phyloP scores from a whole-genome alignment of 2,113 vertebrate species.

The Oryzias melastigma region DNA sequence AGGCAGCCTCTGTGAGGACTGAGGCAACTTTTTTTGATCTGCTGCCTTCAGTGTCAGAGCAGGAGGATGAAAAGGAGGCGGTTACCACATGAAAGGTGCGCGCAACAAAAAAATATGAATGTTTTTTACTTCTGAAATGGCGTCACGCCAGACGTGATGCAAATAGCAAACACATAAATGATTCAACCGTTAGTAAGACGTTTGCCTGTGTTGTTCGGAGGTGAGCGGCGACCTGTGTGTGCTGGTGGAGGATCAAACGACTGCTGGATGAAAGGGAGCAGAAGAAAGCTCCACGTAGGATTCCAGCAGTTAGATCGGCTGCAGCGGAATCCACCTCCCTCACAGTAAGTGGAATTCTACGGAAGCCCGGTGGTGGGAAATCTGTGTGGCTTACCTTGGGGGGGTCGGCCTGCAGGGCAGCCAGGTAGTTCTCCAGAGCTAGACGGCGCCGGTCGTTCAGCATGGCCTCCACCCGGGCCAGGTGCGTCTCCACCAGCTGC shows the following conservation, averaged over 20 bases:
- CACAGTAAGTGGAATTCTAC: constrained; percentile 28
- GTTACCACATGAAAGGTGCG: background rate
- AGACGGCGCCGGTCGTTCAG: constrained; percentile 92
- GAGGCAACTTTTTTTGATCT: too few species aligned
- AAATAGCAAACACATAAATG: background rate
- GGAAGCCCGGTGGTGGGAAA: constrained; percentile 30
- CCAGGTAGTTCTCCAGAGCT: constrained; percentile 94
- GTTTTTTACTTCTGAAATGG: constrained; percentile 10
- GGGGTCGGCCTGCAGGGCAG: constrained; percentile 90
- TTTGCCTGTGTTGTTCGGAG: background rate
- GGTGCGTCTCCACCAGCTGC: constrained; percentile 96
- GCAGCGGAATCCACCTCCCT: constrained; percentile 31
- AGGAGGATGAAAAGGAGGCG: background rate
- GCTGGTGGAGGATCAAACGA: constrained; percentile 36
- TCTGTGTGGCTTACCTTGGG: constrained; percentile 77
- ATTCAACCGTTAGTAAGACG: background rate
- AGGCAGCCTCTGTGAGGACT: too few species aligned
- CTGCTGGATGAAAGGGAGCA: constrained; percentile 36
- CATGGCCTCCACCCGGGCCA: constrained; percentile 96
- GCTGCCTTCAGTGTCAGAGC: background rate
- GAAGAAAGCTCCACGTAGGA: constrained; percentile 21
- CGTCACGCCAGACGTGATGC: constrained; percentile 4
- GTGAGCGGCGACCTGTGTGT: constrained; percentile 5
- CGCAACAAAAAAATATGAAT: constrained; percentile 3
- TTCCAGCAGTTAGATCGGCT: constrained; percentile 39